phyloP scores from a whole-genome alignment of 1,140 invertebrate genomes.

The Achroia grisella region DNA sequence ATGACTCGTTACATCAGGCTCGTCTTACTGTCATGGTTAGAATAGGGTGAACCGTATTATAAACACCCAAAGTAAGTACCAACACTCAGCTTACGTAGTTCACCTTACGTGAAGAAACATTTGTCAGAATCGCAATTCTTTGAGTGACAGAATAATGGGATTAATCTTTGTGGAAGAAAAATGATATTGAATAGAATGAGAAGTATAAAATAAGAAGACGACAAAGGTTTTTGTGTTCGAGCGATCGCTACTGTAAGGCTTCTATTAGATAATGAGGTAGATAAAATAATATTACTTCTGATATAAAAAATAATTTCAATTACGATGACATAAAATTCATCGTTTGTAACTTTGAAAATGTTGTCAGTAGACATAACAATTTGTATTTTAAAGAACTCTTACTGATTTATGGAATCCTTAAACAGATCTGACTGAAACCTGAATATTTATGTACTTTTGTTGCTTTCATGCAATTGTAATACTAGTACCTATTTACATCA shows the following conservation, averaged over 20 bases:
- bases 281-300: too few relatives aligned
- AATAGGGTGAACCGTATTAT: constrained; percentile 46
- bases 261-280: too few relatives aligned
- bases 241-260: not conserved
- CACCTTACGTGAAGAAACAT: constrained; percentile 42
- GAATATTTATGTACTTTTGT: too few relatives aligned
- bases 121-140: constrained; percentile 51
- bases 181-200: constrained; percentile 22
- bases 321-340: not conserved
- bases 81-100: constrained; percentile 45
- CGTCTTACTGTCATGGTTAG: constrained; percentile 34
- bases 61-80: constrained; percentile 40
- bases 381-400: too few relatives aligned
- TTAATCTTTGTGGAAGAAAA: constrained; percentile 52
- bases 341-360: too few relatives aligned
- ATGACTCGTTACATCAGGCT: constrained; percentile 22
- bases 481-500: too few relatives aligned
- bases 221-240: constrained; percentile 3
- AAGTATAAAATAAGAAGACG: constrained; percentile 17
- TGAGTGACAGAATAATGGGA: constrained; percentile 57
- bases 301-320: not conserved
- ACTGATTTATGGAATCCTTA: too few relatives aligned
- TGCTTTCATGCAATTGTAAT: too few relatives aligned
- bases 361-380: too few relatives aligned
- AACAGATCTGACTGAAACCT: too few relatives aligned